phyloP scores from a whole-genome alignment of 1,140 invertebrate genomes.

The Trachelipus rathkii region DNA sequence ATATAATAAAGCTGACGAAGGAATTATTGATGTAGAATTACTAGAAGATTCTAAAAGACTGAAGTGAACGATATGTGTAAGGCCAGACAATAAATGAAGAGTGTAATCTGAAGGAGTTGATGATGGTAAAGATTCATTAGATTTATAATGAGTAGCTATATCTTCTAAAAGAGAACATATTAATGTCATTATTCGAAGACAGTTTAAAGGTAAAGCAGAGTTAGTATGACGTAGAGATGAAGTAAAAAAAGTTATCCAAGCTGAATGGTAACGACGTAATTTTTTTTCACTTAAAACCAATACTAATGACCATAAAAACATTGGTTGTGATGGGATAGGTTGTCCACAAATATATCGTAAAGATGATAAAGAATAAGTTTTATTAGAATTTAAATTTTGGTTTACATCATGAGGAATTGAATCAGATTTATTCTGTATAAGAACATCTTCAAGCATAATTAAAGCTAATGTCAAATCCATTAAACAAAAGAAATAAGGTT shows the following conservation, averaged over 20 bases:
- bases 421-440: conserved; percentile 33
- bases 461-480: conserved; percentile 68
- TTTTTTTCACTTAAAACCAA: conserved; percentile 57
- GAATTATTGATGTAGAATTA: neutral
- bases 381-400: conserved; percentile 50
- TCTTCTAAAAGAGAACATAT: conserved; percentile 59
- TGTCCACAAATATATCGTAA: conserved; percentile 59
- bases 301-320: conserved; percentile 77
- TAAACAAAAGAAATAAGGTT: conserved; percentile 72
- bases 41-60: conserved; percentile 54
- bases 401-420: conserved; percentile 5
- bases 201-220: conserved; percentile 63
- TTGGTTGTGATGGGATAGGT: conserved; percentile 72
- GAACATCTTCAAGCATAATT: conserved; percentile 67
- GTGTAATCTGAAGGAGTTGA: conserved; percentile 40
- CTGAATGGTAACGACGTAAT: conserved; percentile 66
- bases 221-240: conserved; percentile 70
- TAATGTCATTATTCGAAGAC: conserved; percentile 33
- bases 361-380: conserved; percentile 47
- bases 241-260: conserved; percentile 75
- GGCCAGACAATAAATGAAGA: conserved; percentile 55
- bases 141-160: conserved; percentile 54
- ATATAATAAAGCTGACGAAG: neutral
- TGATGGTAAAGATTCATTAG: conserved; percentile 16
- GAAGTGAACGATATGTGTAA: conserved; percentile 61